phyloP scores from a whole-genome alignment of 2,113 vertebrate species.

The Xiphophorus hellerii region DNA sequence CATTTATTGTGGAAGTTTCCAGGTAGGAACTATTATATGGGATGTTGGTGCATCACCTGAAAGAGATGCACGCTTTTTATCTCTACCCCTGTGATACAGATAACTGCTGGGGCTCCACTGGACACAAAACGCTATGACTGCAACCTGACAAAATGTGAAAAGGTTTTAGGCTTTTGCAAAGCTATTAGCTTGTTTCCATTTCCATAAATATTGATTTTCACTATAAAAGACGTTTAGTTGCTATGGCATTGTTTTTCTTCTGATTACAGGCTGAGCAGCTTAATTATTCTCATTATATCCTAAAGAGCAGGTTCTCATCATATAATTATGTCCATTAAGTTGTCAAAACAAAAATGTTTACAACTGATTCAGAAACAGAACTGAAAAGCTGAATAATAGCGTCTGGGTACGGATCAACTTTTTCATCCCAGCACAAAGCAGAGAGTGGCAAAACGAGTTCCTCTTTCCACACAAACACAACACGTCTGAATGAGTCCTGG shows the following conservation, averaged over 20 bases:
- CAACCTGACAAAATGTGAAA: no score
- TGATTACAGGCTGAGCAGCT: conserved; percentile 45
- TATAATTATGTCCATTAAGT: conserved; percentile 52
- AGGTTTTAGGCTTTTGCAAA: no score
- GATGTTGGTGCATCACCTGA: no score
- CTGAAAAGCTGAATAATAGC: background rate
- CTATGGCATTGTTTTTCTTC: conserved; percentile 13
- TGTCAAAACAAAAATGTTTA: conserved; percentile 32
- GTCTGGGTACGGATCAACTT: conserved; percentile 12
- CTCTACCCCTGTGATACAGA: no score
- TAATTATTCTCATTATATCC: conserved; percentile 51
- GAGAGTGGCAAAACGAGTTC: conserved; percentile 50
- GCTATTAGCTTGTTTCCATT: no score
- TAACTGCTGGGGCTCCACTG: no score
- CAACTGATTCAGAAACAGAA: conserved; percentile 9
- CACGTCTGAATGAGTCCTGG: conserved; percentile 63
- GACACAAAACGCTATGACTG: no score
- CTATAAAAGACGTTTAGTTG: background rate
- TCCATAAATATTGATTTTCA: background rate
- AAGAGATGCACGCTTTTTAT: no score
- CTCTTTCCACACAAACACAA: conserved; percentile 67
- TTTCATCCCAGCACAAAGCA: conserved; percentile 30
- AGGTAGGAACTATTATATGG: no score
- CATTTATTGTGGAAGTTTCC: no score
- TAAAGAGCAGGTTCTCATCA: conserved; percentile 38